phyloP scores from a whole-genome alignment of 2,113 vertebrate species.

The Bothrops jararaca region DNA sequence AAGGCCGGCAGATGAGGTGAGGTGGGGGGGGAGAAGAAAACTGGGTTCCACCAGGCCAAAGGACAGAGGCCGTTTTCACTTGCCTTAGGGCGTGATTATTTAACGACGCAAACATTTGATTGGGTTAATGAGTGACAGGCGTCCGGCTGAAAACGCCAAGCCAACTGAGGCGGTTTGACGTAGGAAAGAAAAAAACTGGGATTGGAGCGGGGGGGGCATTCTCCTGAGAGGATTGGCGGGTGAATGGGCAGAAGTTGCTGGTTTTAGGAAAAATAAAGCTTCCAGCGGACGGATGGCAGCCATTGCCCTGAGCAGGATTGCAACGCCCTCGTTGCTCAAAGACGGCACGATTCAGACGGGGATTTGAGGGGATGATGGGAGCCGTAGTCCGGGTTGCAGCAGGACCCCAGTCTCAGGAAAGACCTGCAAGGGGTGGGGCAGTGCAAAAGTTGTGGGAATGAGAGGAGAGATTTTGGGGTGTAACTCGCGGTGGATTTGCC shows the following conservation, averaged over 20 bases:
- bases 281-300: background rate
- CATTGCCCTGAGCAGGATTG: background rate
- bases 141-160: background rate
- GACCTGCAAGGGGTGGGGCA: too few species aligned
- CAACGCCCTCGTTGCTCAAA: background rate
- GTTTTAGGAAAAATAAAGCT: background rate
- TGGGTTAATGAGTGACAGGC: slow-evolving; percentile 24
- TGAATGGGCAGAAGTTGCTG: background rate
- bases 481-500: background rate
- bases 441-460: background rate
- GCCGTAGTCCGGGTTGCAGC: background rate
- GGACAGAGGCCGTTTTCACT: background rate
- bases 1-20: background rate
- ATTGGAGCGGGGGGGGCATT: background rate
- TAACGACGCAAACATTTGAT: slow-evolving; percentile 33
- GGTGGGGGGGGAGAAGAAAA: background rate
- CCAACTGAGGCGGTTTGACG: background rate
- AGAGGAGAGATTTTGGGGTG: background rate
- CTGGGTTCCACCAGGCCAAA: background rate
- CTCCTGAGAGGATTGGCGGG: background rate
- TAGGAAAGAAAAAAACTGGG: background rate
- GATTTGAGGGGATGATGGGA: background rate
- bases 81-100: background rate
- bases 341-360: background rate
- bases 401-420: background rate